Percentiles rank a stretch among this genome's conserved stretches.
Conservation (phyloP, 1,140 invertebrate species). For the Diplogasteroides magnus region DNA sequence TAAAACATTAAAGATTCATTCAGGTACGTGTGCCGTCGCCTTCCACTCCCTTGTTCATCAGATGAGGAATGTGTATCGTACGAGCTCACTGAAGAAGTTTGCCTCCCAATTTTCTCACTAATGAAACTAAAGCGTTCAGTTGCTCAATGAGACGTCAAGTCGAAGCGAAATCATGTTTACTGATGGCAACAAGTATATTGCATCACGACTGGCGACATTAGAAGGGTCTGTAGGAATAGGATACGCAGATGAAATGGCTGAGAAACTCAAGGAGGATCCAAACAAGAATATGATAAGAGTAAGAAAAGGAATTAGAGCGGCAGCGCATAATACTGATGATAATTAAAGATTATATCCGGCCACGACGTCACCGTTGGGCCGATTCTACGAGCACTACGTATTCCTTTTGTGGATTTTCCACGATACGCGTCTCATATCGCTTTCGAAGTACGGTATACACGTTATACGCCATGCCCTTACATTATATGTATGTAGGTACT, state of each 20-base stretch:
- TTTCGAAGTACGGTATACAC: constrained; percentile 13
- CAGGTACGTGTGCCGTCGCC: constrained; percentile 18
- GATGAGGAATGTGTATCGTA: constrained; percentile 14
- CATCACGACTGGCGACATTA: constrained; percentile 4
- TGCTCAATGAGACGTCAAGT: constrained; percentile 2
- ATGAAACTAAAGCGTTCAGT: background rate
- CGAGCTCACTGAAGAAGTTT: constrained; percentile 9
- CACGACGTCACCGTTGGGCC: constrained; percentile 24
- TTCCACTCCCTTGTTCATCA: constrained; percentile 14
- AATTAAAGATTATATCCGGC: constrained; percentile 17
- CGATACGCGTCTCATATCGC: constrained; percentile 14
- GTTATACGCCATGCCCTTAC: too few species aligned
- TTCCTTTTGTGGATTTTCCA: constrained; percentile 21
- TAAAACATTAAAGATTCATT: too few species aligned
- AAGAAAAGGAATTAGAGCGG: background rate
- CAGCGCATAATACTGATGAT: too few species aligned
- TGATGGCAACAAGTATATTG: constrained; percentile 8
- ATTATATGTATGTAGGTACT: too few species aligned
- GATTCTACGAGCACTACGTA: constrained; percentile 14
- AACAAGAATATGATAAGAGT: constrained; percentile 25
- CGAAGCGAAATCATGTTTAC: constrained; percentile 12
- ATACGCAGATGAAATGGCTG: background rate
- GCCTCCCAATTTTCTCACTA: background rate
- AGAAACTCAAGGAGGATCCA: constrained; percentile 9
- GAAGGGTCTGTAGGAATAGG: constrained; percentile 10